Base-by-base conservation (phyloP, 1,140 invertebrate species). In the Papilio helenus region DNA sequence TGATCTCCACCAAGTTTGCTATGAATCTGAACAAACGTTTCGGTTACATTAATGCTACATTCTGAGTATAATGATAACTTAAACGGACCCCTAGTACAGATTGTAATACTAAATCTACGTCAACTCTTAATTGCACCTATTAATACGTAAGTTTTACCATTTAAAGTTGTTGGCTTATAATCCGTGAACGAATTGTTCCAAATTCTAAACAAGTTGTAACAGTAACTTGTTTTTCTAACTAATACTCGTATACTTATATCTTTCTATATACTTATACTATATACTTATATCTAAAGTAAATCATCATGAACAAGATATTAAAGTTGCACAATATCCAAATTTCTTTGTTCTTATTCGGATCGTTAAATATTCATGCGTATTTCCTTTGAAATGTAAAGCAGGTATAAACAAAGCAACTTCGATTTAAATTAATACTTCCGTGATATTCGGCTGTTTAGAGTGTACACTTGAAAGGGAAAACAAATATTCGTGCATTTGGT, bases 1-100 rank as follows among this genome's bases (percentile, higher is more conserved):
- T 83, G 20, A 94, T 84, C 55, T 91, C 90, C 79, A 94, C 85
- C 8, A 80, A 77, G 82, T 86, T 89, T 1, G 88, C 90, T 76
- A 93, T 88, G 81, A 85, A 93, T 92, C 92, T 93, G 88, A 39
- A 87, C 88, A 90, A 77, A 89, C 83, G 80, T 88, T 65, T 80
- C 81, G 76, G 65, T 72, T 88, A 77, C 85, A 89, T 80, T 82
- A 82, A 80, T 82, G 44, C 58, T 58, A 42, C 61, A 78, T 58
- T 80, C n/a, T 58, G 8, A 20, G 34, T 39, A 5, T 26, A 14
- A 61, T 20, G 20, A 0, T 58, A 20, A 16, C 3, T 16, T 49
- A 16, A 49, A 49, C 0, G 1, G 46, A 1, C 12, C 16, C 46
- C 4, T 49, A 49, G 46, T 46, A 2, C 12, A 46, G 44, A 46